Conservation (phyloP, 2,888 invertebrate genomes). For the Pristionchus exspectatus region DNA sequence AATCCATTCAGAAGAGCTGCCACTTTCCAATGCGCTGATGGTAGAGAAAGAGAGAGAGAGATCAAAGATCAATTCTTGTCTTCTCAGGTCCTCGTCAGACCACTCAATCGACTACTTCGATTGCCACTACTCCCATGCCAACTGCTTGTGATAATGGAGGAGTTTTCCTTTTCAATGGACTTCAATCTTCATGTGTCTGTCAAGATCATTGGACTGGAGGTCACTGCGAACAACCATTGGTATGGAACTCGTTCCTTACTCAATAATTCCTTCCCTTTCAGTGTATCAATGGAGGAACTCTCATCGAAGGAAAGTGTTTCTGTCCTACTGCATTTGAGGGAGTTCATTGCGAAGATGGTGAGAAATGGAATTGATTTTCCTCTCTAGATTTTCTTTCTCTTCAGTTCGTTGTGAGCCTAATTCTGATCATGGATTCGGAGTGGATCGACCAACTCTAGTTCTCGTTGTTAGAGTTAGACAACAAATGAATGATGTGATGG, state of each 20-base stretch:
- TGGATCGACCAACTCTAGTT: slow-evolving; percentile 36
- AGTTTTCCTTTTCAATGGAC: neutral
- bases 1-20: slow-evolving; percentile 46
- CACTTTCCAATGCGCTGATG: slow-evolving; percentile 3
- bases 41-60: neutral
- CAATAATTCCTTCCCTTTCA: neutral
- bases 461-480: slow-evolving; percentile 16
- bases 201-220: slow-evolving; percentile 49
- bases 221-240: neutral
- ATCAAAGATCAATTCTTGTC: neutral
- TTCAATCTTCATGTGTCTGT: slow-evolving; percentile 15
- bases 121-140: neutral
- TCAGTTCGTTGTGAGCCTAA: slow-evolving; percentile 4
- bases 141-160: slow-evolving; percentile 43
- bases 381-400: too few species aligned
- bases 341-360: slow-evolving; percentile 37
- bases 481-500: slow-evolving; percentile 28
- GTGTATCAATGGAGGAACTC: slow-evolving; percentile 53
- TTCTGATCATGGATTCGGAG: slow-evolving; percentile 26
- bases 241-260: neutral
- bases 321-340: slow-evolving; percentile 35
- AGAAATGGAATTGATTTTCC: neutral
- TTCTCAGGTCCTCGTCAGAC: slow-evolving; percentile 1
- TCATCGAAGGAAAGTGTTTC: slow-evolving; percentile 19
- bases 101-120: neutral